Percentiles rank a stretch among this genome's conserved stretches.
phyloP scores from a whole-genome alignment of 2,797 vertebrate species.

The Pseudotriccus pelzelni region DNA sequence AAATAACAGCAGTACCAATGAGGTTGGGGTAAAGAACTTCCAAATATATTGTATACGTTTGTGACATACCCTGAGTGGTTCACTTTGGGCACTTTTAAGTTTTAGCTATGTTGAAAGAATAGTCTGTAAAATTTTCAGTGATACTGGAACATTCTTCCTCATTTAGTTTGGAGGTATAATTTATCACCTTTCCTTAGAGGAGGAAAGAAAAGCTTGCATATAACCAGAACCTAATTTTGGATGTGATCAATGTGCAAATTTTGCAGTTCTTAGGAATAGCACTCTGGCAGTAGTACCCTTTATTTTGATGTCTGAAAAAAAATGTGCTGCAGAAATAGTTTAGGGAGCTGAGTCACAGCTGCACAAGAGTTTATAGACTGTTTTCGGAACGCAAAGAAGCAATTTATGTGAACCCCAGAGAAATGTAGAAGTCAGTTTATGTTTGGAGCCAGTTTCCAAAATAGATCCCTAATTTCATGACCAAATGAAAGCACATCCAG shows the following conservation, averaged over 20 bases:
- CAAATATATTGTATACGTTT: not conserved
- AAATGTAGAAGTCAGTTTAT: not conserved
- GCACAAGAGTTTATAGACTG: not conserved
- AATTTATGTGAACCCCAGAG: not conserved
- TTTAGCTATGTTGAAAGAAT: not conserved
- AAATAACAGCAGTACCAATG: not conserved
- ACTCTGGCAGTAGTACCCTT: not conserved
- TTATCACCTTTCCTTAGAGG: not conserved
- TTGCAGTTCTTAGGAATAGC: not conserved
- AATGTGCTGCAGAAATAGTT: not conserved
- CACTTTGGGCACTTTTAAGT: not conserved
- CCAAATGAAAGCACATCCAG: not conserved
- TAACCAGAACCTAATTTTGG: not conserved
- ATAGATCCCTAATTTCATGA: not conserved
- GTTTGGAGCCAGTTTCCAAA: not conserved
- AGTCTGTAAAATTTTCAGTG: not conserved
- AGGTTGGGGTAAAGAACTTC: not conserved
- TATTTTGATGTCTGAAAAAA: constrained; percentile 14
- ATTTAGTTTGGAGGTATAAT: not conserved
- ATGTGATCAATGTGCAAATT: not conserved
- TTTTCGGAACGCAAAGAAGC: not conserved
- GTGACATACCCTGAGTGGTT: not conserved
- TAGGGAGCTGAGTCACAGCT: constrained; percentile 12
- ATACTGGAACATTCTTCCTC: not conserved
- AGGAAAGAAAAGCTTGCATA: not conserved